Evolutionary conservation across 2,888 invertebrate genomes (phyloP), one percentile per base, ranked within the genome.

Genomic region (Coecobrya sp.): DNA sequence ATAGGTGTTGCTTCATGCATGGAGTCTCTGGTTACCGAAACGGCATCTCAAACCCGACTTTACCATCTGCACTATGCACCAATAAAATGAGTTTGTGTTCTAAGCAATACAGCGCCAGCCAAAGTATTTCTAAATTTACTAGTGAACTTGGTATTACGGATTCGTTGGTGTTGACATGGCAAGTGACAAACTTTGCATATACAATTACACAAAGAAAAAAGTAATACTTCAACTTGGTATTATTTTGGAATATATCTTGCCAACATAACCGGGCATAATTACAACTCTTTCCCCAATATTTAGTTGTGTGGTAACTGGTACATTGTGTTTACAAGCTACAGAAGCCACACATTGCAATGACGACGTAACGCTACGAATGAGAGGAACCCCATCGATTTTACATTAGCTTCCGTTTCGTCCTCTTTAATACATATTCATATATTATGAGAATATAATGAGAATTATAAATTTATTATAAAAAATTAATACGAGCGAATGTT

Each of bases 401-500:
- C 45, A 76, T 45, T 30, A 88, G 89, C 92, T 92, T 92, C 92
- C 76, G 89, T 89, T 88, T 68, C 36, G 27, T 25, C 27, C n/a
- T 68, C 45, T 16, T 16, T 70, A 0, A 68, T 68, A 68, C 11
- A 30, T 68, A 68, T 68, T 68, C 68, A 30, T 65, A 4, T 36
- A 19, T 36, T 5, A 52, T 73, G 45, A 68, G 27, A 68, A 84
- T 62, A 88, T 76, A 73, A 76, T 70, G 86, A 84, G 73, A 68
- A 91, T 79, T 86, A 86, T 87, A 82, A 82, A 84, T 92, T 84
- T 65, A 36, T 36, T 36, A 36, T 7, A 36, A 55, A 88, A 86
- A 89, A 92, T 92, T 89, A 92, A 89, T 79, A 86, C 59, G 65
- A 45, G 86, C 27, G 49, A 82, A 85, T 68, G 89, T 79, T 79